Evolutionary conservation across 2,113 vertebrate genomes (phyloP).

Genomic region (Hippopotamus amphibius): DNA sequence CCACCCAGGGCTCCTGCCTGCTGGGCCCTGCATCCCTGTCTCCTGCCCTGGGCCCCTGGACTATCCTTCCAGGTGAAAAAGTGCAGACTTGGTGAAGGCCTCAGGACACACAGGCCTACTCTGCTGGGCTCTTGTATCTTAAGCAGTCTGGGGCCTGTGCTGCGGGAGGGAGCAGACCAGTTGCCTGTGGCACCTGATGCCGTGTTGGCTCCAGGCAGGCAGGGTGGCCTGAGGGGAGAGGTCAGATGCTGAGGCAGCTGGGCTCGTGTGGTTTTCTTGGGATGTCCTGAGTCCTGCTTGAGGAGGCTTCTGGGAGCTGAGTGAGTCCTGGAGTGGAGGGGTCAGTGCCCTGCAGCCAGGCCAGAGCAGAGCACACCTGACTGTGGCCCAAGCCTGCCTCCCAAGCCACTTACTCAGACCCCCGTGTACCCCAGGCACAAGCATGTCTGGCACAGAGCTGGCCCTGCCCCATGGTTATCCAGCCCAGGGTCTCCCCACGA

Average conservation of each 20-base stretch:
- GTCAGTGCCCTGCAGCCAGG: neutral
- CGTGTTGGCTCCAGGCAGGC: neutral
- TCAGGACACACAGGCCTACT: neutral
- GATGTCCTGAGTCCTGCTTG: neutral
- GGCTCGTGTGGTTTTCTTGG: neutral
- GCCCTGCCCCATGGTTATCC: neutral
- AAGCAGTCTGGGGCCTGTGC: neutral
- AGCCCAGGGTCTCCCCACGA: neutral
- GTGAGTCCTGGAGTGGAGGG: neutral
- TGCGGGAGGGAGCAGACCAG: neutral
- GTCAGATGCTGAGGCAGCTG: neutral
- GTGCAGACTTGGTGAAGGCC: neutral
- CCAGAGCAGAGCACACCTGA: neutral
- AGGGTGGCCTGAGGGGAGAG: neutral
- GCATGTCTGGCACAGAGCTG: neutral
- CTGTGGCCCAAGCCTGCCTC: too few species aligned
- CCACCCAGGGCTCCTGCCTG: neutral
- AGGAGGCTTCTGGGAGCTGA: neutral
- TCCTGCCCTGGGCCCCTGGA: neutral
- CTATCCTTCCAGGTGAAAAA: neutral
- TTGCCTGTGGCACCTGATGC: neutral
- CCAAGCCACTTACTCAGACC: neutral
- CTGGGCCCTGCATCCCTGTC: neutral
- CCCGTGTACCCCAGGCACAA: accelerated
- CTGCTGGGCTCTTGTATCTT: neutral